Evolutionary conservation across 2,888 invertebrate genomes (phyloP), one percentile per base, ranked within the genome.

Genomic region (Endomychus coccineus): DNA sequence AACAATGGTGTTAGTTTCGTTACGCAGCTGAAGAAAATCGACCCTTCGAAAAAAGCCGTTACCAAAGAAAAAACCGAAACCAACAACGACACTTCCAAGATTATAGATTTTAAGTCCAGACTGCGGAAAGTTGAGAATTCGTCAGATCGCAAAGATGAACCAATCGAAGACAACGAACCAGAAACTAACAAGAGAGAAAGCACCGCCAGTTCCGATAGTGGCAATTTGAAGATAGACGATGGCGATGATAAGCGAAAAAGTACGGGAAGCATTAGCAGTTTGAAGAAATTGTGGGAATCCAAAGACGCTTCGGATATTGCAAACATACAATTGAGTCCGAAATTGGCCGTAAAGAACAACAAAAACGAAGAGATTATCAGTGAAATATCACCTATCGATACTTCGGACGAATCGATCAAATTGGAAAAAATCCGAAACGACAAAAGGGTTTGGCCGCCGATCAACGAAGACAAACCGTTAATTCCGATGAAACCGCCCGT

Each of bases 251-350:
- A 90, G 62, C 74, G 91, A 9, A 82, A 87, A 48, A 90, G 90
- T 64, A 90, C 90, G 30, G 91, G 91, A 43, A 89, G 89, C 68
- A 92, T 92, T 57, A 89, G 83, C 62, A 91, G 88, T 64, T 71
- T 92, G 54, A 91, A 91, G 64, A 88, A 88, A 64, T 69, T 92
- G 44, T 92, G 92, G 92, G 92, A 92, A 67, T 83, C 81, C 47
- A 85, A 84, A 59, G 82, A 82, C 60, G 64, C 66, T 3, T 53
- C 57, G 28, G 68, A 68, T 45, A 51, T 47, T 29, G 65, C 67
- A 16, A 72, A 71, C 44, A 70, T 76, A 29, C 76, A 79, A 40
- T 62, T 79, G 25, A 80, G 80, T 53, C 80, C 80, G 1, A 83
- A 82, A 59, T 66, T 80, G 49, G 68, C 69, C 12, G 44, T 71